Evolutionary conservation across 2,888 invertebrate species (phyloP), one percentile per base, ranked within the genome.

Genomic region (Lasius platythorax): DNA sequence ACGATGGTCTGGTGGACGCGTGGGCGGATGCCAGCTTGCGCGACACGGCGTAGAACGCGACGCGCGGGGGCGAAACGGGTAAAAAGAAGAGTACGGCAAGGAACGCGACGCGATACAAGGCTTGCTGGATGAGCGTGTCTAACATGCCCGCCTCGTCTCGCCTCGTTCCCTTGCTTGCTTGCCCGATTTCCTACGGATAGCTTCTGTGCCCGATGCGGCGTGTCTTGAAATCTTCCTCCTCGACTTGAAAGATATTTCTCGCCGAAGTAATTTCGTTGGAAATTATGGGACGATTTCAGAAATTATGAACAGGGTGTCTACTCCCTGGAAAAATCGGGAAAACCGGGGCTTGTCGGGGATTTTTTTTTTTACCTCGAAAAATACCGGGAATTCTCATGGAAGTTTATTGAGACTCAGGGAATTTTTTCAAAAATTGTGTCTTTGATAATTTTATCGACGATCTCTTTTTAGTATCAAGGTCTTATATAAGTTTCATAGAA

Each of bases 21-120:
- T 92, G 92, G 91, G 92, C 89, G 89, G 90, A 92, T 91, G 92
- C 91, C 89, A 88, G 88, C 92, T 90, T 91, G 92, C 92, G 91
- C 91, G 91, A 92, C 93, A 86, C 88, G 78, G 61, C 56, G 81
- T 67, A 76, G 56, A 68, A 72, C 43, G 79, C 79, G 67, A 46
- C 28, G 64, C n/a, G 64, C 37, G 64, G n/a, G 33, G 40, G 43
- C 6, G 87, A 74, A 56, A 46, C n/a, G 23, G 74, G 23, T 46
- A 84, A 61, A 79, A 82, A 61, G 85, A 79, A 46, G 66, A 79
- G 40, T 50, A 74, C 58, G 74, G 46, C 23, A 40, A 30, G 3
- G 63, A 73, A 11, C 67, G 85, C 68, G 61, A 63, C 73, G 67
- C 68, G 86, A 90, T 74, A 84, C 83, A 66, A 82, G 85, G 66